Evolutionary conservation across 2,888 invertebrate genomes (phyloP), one percentile per base, ranked within the genome.

Genomic region (Amphiduros pacificus): DNA sequence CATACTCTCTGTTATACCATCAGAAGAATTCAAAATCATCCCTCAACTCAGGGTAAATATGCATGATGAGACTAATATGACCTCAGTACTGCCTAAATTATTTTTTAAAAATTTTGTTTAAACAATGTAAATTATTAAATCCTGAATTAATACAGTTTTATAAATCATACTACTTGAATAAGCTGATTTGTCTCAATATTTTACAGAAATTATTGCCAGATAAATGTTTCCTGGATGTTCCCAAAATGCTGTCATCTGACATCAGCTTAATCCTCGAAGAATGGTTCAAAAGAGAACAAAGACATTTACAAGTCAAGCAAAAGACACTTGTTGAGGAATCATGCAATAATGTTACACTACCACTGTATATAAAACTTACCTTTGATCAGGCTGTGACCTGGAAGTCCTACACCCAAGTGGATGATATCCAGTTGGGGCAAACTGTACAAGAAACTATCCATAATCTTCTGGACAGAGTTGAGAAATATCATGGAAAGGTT

Each of bases 341-440:
- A 5, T 55, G 55, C 20, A 22, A 55, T 22, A 11, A 27, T 17
- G 17, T 17, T n/a, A 22, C 26, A 24, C 20, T 65, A 14, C 66
- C 66, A 6, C 51, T 66, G 20, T 66, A 49, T 53, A 44, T 50
- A 4, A 63, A 64, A 31, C 61, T 66, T 3, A 40, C 65, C 32
- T 61, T 61, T 49, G 63, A 66, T 17, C 57, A 61, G 41, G 51
- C 60, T 22, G 2, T 31, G 9, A n/a, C n/a, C 22, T 66, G 66
- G 64, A 63, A 52, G 28, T 66, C 66, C 27, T 65, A 58, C 28
- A 72, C 73, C 53, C 29, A 24, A 1, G 14, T 41, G 2, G 55
- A 55, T 44, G 44, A n/a, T 5, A 36, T 31, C 17, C n/a, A n/a
- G 1, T 27, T 55, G 1, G 55, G 55, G 1, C 5, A 41, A 9